Percentiles rank a stretch among this genome's conserved stretches.
These are phyloP conservation scores for Nasonia longicornis DNA, from an alignment of 1,140 invertebrate genomes.

Conservation along the genomic window DNA sequence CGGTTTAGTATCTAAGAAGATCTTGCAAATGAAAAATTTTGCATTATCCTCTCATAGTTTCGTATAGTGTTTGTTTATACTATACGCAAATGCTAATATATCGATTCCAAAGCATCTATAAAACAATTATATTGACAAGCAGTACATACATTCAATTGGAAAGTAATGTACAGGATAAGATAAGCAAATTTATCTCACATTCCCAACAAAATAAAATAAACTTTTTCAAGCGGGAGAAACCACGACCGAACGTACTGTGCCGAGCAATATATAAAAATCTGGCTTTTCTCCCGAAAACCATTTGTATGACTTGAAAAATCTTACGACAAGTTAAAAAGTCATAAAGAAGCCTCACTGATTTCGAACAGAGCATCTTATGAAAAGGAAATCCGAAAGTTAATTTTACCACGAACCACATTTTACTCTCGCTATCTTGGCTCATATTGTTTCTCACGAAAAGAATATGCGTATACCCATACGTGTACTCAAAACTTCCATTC, in stretches of 20 bases:
- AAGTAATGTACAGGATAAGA: background rate
- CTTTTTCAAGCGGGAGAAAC: background rate
- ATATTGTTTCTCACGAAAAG: too few relatives aligned
- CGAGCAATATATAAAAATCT: background rate
- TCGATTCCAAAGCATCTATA: too few relatives aligned
- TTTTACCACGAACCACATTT: too few relatives aligned
- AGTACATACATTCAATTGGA: background rate
- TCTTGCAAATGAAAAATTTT: too few relatives aligned
- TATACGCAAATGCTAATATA: too few relatives aligned
- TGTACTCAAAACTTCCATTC: too few relatives aligned
- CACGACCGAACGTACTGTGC: background rate
- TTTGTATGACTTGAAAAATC: background rate
- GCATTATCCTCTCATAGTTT: too few relatives aligned
- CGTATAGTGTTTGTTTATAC: too few relatives aligned
- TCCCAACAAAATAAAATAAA: background rate
- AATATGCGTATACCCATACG: too few relatives aligned
- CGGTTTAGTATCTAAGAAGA: too few relatives aligned
- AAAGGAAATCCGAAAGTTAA: too few relatives aligned
- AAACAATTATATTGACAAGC: background rate
- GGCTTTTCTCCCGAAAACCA: background rate
- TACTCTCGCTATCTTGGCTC: too few relatives aligned
- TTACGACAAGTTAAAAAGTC: background rate
- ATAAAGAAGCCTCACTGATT: background rate
- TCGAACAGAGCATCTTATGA: background rate
- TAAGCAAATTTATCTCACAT: background rate